These are phyloP conservation scores for Aleiodes leptofemur DNA, from an alignment of 2,888 invertebrate genomes.

Conservation along the genomic window DNA sequence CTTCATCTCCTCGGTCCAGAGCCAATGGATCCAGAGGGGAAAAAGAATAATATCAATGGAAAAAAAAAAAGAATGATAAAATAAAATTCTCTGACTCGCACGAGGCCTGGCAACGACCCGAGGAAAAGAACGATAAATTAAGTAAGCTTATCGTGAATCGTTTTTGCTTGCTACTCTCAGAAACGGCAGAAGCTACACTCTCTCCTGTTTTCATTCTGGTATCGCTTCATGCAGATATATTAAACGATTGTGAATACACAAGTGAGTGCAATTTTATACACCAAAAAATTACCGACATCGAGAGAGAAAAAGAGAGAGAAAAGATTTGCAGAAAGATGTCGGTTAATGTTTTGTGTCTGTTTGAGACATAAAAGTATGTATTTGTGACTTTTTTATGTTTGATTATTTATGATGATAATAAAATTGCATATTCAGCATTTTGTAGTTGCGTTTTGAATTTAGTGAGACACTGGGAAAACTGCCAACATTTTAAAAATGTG, in stretches of 20 bases:
- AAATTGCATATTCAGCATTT: no score
- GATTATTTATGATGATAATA: no score
- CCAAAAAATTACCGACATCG: conserved; percentile 1
- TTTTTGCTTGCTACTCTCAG: conserved; percentile 57
- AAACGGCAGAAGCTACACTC: conserved; percentile 60
- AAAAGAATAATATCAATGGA: not conserved
- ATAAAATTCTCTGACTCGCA: conserved; percentile 49
- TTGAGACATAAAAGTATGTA: no score
- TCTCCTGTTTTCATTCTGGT: conserved; percentile 1
- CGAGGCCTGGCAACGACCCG: conserved; percentile 63
- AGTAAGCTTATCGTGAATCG: conserved; percentile 70
- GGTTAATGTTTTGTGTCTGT: no score
- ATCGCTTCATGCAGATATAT: conserved; percentile 28
- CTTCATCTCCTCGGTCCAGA: conserved; percentile 9
- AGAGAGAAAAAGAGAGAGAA: no score
- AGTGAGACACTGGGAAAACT: no score
- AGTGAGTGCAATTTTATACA: conserved; percentile 36
- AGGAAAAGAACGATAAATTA: conserved; percentile 70
- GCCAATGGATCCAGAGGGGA: conserved; percentile 18
- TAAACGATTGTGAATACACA: conserved; percentile 37
- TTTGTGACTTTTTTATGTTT: no score
- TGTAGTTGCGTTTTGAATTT: no score
- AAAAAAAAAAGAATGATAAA: conserved; percentile 43
- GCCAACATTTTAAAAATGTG: not conserved
- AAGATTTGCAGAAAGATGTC: no score